These are phyloP conservation scores for Anhinga anhinga DNA, from an alignment of 2,113 vertebrate genomes.

Conservation along the genomic window DNA sequence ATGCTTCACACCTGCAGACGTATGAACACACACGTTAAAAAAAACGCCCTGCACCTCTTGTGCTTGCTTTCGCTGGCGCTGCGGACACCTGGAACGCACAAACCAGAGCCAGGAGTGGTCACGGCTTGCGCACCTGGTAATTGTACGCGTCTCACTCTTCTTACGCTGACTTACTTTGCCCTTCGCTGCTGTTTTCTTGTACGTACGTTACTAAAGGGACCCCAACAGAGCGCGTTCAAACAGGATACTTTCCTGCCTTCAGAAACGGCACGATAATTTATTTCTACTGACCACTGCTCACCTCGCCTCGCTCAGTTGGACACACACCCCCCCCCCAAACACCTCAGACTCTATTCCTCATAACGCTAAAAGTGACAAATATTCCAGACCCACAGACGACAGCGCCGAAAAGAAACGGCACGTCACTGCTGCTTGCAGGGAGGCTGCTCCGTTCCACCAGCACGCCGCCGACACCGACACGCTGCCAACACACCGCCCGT, in stretches of 20 bases:
- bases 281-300: neutral
- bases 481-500: fast-evolving
- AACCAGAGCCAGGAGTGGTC: neutral
- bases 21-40: fast-evolving
- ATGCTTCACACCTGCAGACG: neutral
- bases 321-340: neutral
- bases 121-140: too few species aligned
- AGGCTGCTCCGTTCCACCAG: fast-evolving
- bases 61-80: neutral
- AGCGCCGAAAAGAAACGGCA: neutral
- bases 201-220: fast-evolving
- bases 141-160: fast-evolving
- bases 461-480: neutral
- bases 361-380: neutral
- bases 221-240: neutral
- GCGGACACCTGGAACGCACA: neutral
- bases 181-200: neutral
- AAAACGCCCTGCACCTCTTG: neutral
- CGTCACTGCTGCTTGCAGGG: neutral
- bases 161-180: neutral
- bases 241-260: neutral
- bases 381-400: neutral
- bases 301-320: neutral
- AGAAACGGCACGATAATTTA: fast-evolving
- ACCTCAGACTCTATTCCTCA: neutral